phyloP scores from a whole-genome alignment of 2,113 vertebrate species.

The Entomyzon cyanotis region DNA sequence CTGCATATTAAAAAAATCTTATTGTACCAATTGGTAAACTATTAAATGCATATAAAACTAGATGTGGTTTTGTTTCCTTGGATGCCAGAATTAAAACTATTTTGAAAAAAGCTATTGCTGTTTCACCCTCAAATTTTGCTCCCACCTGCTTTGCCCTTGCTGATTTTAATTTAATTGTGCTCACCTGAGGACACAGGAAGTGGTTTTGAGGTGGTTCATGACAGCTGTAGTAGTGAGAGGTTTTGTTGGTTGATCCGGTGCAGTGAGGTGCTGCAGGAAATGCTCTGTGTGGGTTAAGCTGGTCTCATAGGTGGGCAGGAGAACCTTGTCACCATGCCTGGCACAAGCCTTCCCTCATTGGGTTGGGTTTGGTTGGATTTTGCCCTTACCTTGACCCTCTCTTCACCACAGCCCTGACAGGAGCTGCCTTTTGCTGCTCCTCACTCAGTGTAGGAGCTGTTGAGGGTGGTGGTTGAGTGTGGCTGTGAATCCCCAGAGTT shows the following conservation, averaged over 20 bases:
- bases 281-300: neutral
- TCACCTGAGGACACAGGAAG: neutral
- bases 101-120: neutral
- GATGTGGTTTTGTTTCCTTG: slow-evolving; percentile 63
- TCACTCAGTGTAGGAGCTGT: rapidly evolving
- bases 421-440: rapidly evolving
- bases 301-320: neutral
- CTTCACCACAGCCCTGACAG: rapidly evolving
- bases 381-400: neutral
- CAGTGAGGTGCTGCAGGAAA: neutral
- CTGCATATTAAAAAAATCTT: slow-evolving; percentile 90
- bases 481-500: rapidly evolving
- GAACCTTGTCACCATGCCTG: neutral
- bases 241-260: rapidly evolving
- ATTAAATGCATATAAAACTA: slow-evolving; percentile 90
- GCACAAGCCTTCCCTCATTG: neutral
- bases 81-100: slow-evolving; percentile 41
- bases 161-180: neutral
- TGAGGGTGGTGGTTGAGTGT: rapidly evolving
- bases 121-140: neutral
- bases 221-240: neutral
- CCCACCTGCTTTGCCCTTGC: neutral
- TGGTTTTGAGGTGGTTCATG: neutral
- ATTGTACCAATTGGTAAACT: slow-evolving; percentile 90
- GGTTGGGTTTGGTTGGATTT: neutral